Evolutionary conservation across 2,113 vertebrate genomes (phyloP), one percentile per base, ranked within the genome.

Genomic region (Genyomyrus donnyi): DNA sequence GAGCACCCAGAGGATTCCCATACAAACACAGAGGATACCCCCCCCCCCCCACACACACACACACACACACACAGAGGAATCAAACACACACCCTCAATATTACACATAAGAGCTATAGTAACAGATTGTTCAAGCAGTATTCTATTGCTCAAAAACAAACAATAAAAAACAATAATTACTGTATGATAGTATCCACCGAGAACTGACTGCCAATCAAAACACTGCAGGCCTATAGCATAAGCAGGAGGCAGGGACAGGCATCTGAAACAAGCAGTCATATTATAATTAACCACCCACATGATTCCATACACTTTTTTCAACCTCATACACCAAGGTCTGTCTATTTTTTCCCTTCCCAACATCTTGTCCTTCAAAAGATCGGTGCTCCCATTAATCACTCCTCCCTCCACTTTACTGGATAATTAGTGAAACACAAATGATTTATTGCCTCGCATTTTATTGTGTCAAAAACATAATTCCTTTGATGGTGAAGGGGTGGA

Each of bases 351-450:
- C 45, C 85, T 90, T 92, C 56, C 45, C 89, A 90, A 87, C 91
- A 90, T 66, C 24, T 35, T 91, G 90, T 89, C 90, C 91, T 90
- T 91, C 85, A 90, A 89, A 88, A 88, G 89, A 83, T 90, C 80
- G 48, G 49, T 50, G 27, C 46, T 52, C 48, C 90, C 89, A 91
- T 91, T 89, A 87, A 80, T 90, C 87, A 89, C 90, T 86, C 45
- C 62, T 31, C 77, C 88, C 50, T 52, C 89, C 52, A 87, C 52
- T 90, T 87, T 91, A 91, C 45, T 35, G 42, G 89, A 90, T 94
- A 94, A 94, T 94, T 94, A 95, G 90, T 93, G 88, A 92, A 90
- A 92, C 74, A 88, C 88, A 91, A 91, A 90, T 90, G 90, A 93
- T 94, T 91, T 92, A 93, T 93, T 90, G 91, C 89, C 62, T 74